Evolutionary conservation across 2,113 vertebrate genomes (phyloP).

Genomic region (Aphyosemion australe): DNA sequence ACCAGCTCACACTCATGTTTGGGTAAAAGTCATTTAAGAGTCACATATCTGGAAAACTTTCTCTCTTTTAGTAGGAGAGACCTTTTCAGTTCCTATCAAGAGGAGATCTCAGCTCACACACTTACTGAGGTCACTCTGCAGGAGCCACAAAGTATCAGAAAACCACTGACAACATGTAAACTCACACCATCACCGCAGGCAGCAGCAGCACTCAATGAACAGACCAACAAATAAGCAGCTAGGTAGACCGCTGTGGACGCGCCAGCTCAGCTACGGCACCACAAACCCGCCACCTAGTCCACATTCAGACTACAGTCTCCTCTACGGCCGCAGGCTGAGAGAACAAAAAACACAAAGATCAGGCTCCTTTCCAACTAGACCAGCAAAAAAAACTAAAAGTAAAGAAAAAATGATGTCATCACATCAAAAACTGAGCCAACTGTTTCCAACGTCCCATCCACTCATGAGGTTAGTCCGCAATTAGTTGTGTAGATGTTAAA

Average conservation of each 20-base stretch:
- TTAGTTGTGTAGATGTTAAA: slow-evolving; percentile 47
- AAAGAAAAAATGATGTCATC: slow-evolving; percentile 64
- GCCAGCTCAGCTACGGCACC: slow-evolving; percentile 55
- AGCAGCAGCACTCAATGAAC: slow-evolving; percentile 41
- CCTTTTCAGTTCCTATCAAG: slow-evolving; percentile 20
- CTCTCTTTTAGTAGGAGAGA: too few relatives aligned
- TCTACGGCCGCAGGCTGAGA: slow-evolving; percentile 40
- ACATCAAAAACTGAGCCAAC: slow-evolving; percentile 65
- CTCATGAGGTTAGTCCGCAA: slow-evolving; percentile 44
- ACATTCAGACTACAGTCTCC: slow-evolving; percentile 61
- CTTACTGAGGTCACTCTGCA: slow-evolving; percentile 42
- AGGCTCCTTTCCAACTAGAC: slow-evolving; percentile 61
- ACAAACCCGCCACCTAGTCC: slow-evolving; percentile 66
- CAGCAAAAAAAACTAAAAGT: slow-evolving; percentile 21
- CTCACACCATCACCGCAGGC: slow-evolving; percentile 35
- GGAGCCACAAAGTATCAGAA: slow-evolving; percentile 44
- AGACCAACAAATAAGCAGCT: slow-evolving; percentile 69
- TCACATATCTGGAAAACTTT: not conserved
- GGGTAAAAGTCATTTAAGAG: not conserved
- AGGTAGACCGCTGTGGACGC: slow-evolving; percentile 61
- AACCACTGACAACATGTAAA: slow-evolving; percentile 66
- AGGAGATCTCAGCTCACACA: slow-evolving; percentile 14
- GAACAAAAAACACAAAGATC: slow-evolving; percentile 52
- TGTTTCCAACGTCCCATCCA: slow-evolving; percentile 73
- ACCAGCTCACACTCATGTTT: not conserved